Percentiles rank a stretch among this genome's conserved stretches.
Evolutionary conservation across 2,888 invertebrate genomes (phyloP).

Genomic region (Brachyptera putata): DNA sequence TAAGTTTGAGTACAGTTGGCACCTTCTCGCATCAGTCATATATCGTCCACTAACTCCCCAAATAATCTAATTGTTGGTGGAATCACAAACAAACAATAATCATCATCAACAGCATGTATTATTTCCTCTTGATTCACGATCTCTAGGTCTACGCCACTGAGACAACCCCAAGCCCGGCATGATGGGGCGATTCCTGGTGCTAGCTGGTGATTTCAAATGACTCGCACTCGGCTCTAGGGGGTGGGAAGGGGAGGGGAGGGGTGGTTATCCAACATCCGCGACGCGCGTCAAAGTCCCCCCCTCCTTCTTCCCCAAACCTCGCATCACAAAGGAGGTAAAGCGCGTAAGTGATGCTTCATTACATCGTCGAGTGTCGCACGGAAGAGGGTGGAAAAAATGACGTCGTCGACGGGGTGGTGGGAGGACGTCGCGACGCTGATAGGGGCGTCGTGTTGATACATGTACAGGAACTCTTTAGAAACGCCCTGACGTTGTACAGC

Average conservation of each 20-base stretch:
- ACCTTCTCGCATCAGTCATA: too few relatives aligned
- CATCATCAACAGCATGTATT: too few relatives aligned
- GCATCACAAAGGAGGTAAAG: slow-evolving; percentile 28
- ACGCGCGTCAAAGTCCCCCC: slow-evolving; percentile 26
- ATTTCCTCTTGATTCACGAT: too few relatives aligned
- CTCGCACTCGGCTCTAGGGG: slow-evolving; percentile 8
- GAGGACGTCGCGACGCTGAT: not conserved
- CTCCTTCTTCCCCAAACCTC: slow-evolving; percentile 12
- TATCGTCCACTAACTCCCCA: too few relatives aligned
- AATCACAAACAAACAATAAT: too few relatives aligned
- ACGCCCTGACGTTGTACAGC: not conserved
- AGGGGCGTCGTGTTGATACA: not conserved
- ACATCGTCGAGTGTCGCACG: slow-evolving; percentile 27
- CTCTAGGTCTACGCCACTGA: too few relatives aligned
- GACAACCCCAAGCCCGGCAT: not conserved
- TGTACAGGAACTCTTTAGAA: not conserved
- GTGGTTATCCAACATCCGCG: slow-evolving; percentile 26
- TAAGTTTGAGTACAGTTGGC: too few relatives aligned
- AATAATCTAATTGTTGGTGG: too few relatives aligned
- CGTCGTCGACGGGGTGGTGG: not conserved
- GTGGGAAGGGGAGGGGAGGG: too few relatives aligned
- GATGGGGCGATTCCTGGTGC: slow-evolving; percentile 27
- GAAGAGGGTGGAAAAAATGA: slow-evolving; percentile 25
- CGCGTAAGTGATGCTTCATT: slow-evolving; percentile 32
- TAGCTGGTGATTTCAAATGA: slow-evolving; percentile 20